phyloP scores from a whole-genome alignment of 2,888 invertebrate species.

The Saturnia japonica region DNA sequence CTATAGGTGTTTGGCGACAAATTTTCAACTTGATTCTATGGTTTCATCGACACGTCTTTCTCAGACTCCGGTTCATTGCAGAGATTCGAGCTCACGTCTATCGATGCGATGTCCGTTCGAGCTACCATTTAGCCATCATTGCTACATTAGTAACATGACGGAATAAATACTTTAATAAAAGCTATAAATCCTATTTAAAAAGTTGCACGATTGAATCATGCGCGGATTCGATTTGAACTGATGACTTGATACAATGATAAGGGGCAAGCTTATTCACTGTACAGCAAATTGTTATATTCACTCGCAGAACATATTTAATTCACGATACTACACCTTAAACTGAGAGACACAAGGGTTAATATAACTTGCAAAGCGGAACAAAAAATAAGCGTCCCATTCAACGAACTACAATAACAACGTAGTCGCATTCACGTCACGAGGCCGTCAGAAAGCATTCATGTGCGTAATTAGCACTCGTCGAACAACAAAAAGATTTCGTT shows the following conservation, averaged over 20 bases:
- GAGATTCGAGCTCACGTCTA: too few species aligned
- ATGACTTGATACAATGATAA: too few species aligned
- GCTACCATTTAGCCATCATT: too few species aligned
- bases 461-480: conserved; percentile 66
- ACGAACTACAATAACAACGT: conserved; percentile 28
- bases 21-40: too few species aligned
- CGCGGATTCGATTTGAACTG: conserved; percentile 43
- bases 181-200: conserved; percentile 46
- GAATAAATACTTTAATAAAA: not conserved
- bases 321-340: conserved; percentile 28
- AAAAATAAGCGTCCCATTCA: conserved; percentile 12
- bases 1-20: too few species aligned
- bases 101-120: too few species aligned
- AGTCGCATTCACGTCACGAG: conserved; percentile 35
- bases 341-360: not conserved
- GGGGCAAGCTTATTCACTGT: conserved; percentile 33
- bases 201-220: conserved; percentile 46
- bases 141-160: not conserved
- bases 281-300: not conserved
- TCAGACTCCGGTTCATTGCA: too few species aligned
- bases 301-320: conserved; percentile 18
- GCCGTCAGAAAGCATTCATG: conserved; percentile 62
- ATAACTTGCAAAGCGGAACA: not conserved
- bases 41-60: too few species aligned
- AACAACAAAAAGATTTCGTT: conserved; percentile 55